Base-by-base conservation (phyloP, 2,797 vertebrate species). In the Selene dorsalis region DNA sequence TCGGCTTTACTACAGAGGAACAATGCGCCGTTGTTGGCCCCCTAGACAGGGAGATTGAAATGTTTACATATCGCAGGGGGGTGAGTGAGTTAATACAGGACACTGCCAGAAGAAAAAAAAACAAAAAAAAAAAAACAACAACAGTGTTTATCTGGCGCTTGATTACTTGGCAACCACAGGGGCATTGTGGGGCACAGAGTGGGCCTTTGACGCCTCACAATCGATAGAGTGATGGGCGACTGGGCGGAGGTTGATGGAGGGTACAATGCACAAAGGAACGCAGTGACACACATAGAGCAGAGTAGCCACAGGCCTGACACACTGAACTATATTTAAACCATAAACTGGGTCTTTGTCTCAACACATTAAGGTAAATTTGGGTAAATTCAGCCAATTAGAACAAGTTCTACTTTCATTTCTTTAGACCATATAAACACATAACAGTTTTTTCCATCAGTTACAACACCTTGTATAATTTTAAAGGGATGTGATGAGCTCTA, bases 241-340 rank as follows among this genome's bases (percentile, higher is more conserved):
- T 48, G 74, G 82, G 52, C 59, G 52, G 73, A 71, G 75, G 61
- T 8, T 57, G 77, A 72, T 61, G 69, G 76, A 84, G 75, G 77
- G 57, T 75, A 88, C 79, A 88, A 85, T 70, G 78, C 68, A 89
- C 87, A 87, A 84, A 87, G 84, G 74, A 71, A 87, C 83, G 82
- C 68, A 84, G 59, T 86, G 89, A 89, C 91, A 94, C 86, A 93
- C 79, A 90, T 85, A 65, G 59, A 87, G 69, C 22, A 60, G 48
- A 18, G 50, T 11, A 64, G 74, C 47, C 39, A 75, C 62, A 10
- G 65, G 77, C 75, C 62, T 41, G 53, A 77, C 80, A 79, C 69
- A 86, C 65, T 83, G 66, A 73, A 84, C 89, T 83, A 84, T 38
- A 89, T 83, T 74, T 63, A 81, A 74, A 67, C 53, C 47, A 20